phyloP scores from a whole-genome alignment of 2,797 vertebrate genomes.

The Natrix natrix region DNA sequence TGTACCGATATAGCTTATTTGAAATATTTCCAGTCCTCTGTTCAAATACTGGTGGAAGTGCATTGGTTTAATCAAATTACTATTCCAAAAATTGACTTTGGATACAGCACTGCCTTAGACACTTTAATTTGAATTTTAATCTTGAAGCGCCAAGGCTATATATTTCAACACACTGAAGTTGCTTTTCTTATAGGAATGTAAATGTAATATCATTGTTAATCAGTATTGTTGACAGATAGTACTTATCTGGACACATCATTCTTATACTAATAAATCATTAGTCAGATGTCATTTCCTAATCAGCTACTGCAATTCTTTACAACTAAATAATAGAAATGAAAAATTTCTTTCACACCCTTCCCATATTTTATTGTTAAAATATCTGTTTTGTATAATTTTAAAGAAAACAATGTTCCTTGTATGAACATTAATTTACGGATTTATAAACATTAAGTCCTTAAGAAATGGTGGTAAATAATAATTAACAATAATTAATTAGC shows the following conservation, averaged over 20 bases:
- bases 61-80: slow-evolving; percentile 62
- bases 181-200: slow-evolving; percentile 76
- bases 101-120: slow-evolving; percentile 67
- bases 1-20: slow-evolving; percentile 48
- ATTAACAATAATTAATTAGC: slow-evolving; percentile 33
- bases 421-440: slow-evolving; percentile 55
- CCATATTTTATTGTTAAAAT: slow-evolving; percentile 60
- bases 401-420: slow-evolving; percentile 45
- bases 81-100: slow-evolving; percentile 64
- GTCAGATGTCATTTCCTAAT: slow-evolving; percentile 64
- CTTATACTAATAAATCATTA: slow-evolving; percentile 70
- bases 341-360: slow-evolving; percentile 56
- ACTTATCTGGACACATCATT: slow-evolving; percentile 70
- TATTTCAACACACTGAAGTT: slow-evolving; percentile 71
- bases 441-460: slow-evolving; percentile 48
- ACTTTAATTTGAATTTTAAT: slow-evolving; percentile 67
- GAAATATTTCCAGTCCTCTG: slow-evolving; percentile 48
- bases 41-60: slow-evolving; percentile 59
- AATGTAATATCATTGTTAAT: slow-evolving; percentile 76
- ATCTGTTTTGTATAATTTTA: slow-evolving; percentile 56
- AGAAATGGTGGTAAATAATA: slow-evolving; percentile 54
- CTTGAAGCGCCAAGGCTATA: slow-evolving; percentile 65
- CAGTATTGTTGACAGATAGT: slow-evolving; percentile 75
- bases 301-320: slow-evolving; percentile 52
- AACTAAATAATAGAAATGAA: slow-evolving; percentile 60